phyloP scores from a whole-genome alignment of 1,140 invertebrate species.

The Elysia chlorotica region DNA sequence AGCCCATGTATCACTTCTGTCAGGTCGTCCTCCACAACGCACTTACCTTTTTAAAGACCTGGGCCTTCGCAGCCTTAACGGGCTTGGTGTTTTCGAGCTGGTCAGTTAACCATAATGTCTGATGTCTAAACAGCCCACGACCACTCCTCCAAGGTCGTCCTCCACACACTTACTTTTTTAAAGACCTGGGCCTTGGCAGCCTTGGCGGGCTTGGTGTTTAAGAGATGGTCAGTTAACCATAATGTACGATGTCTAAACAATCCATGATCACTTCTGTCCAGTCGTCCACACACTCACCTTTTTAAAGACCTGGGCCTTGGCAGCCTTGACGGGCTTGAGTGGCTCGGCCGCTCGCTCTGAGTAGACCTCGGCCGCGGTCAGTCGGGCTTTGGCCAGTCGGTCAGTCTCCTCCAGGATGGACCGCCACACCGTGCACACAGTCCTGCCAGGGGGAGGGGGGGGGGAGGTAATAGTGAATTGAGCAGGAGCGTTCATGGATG shows the following conservation, averaged over 20 bases:
- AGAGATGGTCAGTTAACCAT: too few relatives aligned
- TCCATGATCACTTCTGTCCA: background rate
- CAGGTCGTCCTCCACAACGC: too few relatives aligned
- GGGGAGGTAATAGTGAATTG: too few relatives aligned
- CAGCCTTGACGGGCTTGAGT: conserved; percentile 80
- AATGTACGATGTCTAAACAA: too few relatives aligned
- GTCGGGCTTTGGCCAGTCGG: conserved; percentile 83
- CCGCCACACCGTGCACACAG: conserved; percentile 95
- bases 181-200: conserved; percentile 82
- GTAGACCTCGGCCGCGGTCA: conserved; percentile 91
- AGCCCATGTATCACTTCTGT: too few relatives aligned
- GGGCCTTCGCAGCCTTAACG: conserved; percentile 80
- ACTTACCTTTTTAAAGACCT: conserved; percentile 83
- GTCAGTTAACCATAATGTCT: too few relatives aligned
- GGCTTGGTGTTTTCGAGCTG: too few relatives aligned
- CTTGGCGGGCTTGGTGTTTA: conserved; percentile 80
- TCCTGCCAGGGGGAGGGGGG: too few relatives aligned
- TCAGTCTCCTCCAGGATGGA: conserved; percentile 94
- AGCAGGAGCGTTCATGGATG: too few relatives aligned
- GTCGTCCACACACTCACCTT: conserved; percentile 70
- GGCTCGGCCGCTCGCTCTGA: conserved; percentile 93
- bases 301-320: conserved; percentile 85
- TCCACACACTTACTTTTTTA: conserved; percentile 85
- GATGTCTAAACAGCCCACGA: too few relatives aligned
- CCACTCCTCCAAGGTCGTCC: too few relatives aligned